Percentiles rank a stretch among this genome's conserved stretches.
Evolutionary conservation across 2,113 vertebrate genomes (phyloP).

Genomic region (Silurus glanis): DNA sequence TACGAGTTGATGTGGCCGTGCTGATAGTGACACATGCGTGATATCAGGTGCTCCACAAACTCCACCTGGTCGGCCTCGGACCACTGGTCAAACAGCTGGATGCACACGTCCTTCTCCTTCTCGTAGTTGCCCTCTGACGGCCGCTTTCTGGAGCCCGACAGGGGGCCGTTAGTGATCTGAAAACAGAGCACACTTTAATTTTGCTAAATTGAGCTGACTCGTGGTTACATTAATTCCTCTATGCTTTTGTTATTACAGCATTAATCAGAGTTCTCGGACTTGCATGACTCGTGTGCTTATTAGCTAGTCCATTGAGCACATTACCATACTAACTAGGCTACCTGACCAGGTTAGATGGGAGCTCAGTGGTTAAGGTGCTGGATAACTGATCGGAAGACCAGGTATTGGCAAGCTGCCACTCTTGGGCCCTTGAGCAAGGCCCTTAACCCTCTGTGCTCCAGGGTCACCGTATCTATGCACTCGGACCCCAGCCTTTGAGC

Average conservation of each 20-base stretch:
- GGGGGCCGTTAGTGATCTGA: conserved; percentile 92
- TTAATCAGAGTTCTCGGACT: neutral
- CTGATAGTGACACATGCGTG: conserved; percentile 99
- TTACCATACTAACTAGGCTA: neutral
- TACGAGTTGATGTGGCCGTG: conserved; percentile 99
- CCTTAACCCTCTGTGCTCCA: too few relatives aligned
- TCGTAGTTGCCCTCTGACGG: conserved; percentile 97
- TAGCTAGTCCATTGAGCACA: neutral
- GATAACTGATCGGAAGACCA: too few relatives aligned
- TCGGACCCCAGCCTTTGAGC: too few relatives aligned
- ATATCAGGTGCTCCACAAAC: conserved; percentile 98
- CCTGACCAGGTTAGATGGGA: too few relatives aligned
- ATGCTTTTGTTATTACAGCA: neutral
- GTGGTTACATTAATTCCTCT: neutral
- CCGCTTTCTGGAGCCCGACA: conserved; percentile 92
- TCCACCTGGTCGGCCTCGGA: conserved; percentile 98
- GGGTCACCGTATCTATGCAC: too few relatives aligned
- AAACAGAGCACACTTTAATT: conserved; percentile 10
- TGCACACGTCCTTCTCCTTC: conserved; percentile 98
- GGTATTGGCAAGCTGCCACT: too few relatives aligned
- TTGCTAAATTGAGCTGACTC: neutral
- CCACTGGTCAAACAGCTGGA: conserved; percentile 98
- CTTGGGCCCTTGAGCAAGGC: too few relatives aligned
- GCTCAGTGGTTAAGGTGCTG: too few relatives aligned
- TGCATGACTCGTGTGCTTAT: neutral